Percentiles rank a stretch among this genome's conserved stretches.
phyloP scores from a whole-genome alignment of 2,888 invertebrate genomes.

The Phengaris arion region DNA sequence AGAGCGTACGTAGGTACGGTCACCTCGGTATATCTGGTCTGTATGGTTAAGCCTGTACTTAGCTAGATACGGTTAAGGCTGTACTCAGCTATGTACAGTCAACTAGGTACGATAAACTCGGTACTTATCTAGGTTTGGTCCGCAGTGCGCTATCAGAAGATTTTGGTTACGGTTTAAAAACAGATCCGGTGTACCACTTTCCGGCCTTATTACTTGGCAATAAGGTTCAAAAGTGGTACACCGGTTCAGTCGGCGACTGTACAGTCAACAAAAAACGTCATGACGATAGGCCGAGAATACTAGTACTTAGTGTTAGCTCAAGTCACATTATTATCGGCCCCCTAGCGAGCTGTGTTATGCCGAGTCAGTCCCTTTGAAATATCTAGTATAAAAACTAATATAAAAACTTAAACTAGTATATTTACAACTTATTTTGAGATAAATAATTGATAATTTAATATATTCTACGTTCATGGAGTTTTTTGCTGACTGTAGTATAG shows the following conservation, averaged over 20 bases:
- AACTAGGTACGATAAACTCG: too few species aligned
- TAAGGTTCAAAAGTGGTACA: too few species aligned
- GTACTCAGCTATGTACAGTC: too few species aligned
- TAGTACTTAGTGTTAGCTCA: neutral
- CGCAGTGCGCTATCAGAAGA: too few species aligned
- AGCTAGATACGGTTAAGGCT: neutral
- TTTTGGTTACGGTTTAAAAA: too few species aligned
- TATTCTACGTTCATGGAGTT: neutral
- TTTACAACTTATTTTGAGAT: neutral
- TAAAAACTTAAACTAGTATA: neutral
- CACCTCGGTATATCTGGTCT: conserved; percentile 30
- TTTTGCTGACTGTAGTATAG: neutral
- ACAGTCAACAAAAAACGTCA: conserved; percentile 5
- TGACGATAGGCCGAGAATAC: neutral
- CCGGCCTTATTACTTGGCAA: too few species aligned
- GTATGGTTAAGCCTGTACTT: neutral
- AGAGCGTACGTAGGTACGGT: conserved; percentile 30
- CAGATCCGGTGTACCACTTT: too few species aligned
- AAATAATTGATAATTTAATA: neutral
- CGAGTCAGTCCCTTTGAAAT: neutral
- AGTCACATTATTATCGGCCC: neutral
- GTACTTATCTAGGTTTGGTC: too few species aligned
- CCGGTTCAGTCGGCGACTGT: neutral
- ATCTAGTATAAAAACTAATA: neutral
- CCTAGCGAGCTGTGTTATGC: neutral